Percentiles rank a stretch among this genome's conserved stretches.
These are phyloP conservation scores for Excalfactoria chinensis DNA, from an alignment of 2,113 vertebrate species.

Conservation along the genomic window DNA sequence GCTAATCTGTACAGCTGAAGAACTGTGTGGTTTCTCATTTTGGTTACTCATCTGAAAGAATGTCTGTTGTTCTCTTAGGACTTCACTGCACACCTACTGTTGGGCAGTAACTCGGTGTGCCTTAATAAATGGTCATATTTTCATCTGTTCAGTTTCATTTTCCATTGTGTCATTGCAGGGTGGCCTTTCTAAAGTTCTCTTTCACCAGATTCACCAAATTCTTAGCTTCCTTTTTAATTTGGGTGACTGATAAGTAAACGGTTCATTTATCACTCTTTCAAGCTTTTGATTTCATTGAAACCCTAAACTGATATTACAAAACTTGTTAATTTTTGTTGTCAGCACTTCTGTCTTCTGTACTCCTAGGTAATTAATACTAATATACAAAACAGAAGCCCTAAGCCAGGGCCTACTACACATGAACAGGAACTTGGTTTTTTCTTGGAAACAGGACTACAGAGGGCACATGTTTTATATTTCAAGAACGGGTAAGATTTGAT, in stretches of 20 bases:
- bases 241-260: not conserved
- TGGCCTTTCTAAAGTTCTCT: not conserved
- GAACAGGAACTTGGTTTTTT: conserved; percentile 98
- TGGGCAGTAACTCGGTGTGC: not conserved
- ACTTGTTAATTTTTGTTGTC: not conserved
- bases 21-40: not conserved
- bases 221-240: not conserved
- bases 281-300: not conserved
- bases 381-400: conserved; percentile 97
- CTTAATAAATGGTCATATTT: not conserved
- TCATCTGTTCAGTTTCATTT: not conserved
- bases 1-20: not conserved
- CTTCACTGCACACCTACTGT: not conserved
- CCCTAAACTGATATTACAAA: not conserved
- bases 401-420: conserved; percentile 90
- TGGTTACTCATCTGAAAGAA: not conserved
- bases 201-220: not conserved
- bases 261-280: not conserved
- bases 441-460: conserved; percentile 96
- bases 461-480: conserved; percentile 98
- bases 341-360: conserved; percentile 12
- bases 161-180: not conserved
- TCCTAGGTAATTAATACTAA: conserved; percentile 88
- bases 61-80: not conserved
- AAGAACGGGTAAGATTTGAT: conserved; percentile 91